A percentile compares a stretch with the other conserved stretches of the same genome.
These are phyloP conservation scores for Oxycera nigricornis DNA, from an alignment of 2,888 invertebrate species.

Conservation along the genomic window DNA sequence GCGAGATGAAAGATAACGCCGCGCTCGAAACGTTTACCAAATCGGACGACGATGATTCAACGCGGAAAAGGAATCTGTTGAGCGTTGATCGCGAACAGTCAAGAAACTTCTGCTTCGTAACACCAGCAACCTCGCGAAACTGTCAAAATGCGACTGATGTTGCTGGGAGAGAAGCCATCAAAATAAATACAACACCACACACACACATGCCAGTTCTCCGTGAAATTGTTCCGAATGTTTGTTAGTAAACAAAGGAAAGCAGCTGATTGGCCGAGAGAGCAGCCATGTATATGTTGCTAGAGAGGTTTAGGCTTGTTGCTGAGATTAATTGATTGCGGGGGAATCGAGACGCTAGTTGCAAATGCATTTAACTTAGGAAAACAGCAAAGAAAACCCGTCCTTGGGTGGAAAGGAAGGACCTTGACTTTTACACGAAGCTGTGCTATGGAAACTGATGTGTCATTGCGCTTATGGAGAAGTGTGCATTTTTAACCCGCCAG, in stretches of 20 bases:
- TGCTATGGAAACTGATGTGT: too few species aligned
- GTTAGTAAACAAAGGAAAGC: constrained; percentile 42
- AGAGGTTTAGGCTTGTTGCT: constrained; percentile 10
- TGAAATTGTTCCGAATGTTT: constrained; percentile 24
- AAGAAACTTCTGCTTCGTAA: constrained; percentile 12
- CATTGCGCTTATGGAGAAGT: too few species aligned
- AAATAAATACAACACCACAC: constrained; percentile 31
- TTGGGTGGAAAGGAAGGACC: too few species aligned
- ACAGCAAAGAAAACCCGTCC: neutral
- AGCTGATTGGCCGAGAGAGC: constrained; percentile 26
- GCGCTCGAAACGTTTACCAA: too few species aligned
- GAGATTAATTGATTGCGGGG: neutral
- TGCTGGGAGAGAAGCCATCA: constrained; percentile 3
- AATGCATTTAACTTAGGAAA: neutral
- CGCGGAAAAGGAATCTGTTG: neutral
- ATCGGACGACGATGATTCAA: neutral
- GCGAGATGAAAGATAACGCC: too few species aligned
- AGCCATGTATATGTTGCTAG: constrained; percentile 8
- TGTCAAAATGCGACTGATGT: constrained; percentile 24
- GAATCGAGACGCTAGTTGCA: neutral
- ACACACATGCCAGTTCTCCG: neutral
- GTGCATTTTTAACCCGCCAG: too few species aligned
- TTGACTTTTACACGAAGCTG: too few species aligned
- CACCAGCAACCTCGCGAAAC: neutral
- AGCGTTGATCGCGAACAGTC: constrained; percentile 19